Percentiles rank a stretch among this genome's conserved stretches.
phyloP scores from a whole-genome alignment of 2,797 vertebrate species.

The Coendou prehensilis region DNA sequence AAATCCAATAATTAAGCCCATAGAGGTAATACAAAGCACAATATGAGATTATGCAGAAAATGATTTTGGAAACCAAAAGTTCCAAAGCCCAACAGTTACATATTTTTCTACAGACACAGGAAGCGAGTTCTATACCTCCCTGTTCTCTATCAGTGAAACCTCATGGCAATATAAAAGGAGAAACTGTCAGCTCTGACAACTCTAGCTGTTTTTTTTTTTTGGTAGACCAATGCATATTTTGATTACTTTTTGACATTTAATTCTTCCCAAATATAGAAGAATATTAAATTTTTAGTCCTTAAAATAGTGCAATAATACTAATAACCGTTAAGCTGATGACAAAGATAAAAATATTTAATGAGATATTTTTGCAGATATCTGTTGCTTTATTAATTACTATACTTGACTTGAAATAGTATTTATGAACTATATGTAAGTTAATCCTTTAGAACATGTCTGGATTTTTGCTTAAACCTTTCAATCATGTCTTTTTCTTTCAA shows the following conservation, averaged over 20 bases:
- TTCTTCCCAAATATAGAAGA: neutral
- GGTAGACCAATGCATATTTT: neutral
- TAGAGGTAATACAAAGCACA: slow-evolving; percentile 54
- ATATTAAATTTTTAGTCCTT: neutral
- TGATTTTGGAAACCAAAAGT: slow-evolving; percentile 5
- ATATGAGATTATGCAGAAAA: slow-evolving; percentile 62
- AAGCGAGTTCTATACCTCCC: neutral
- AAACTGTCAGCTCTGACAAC: neutral
- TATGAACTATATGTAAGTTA: neutral
- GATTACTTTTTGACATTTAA: neutral
- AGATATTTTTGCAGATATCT: neutral
- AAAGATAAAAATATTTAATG: neutral
- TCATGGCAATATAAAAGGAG: neutral
- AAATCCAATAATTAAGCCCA: slow-evolving; percentile 32
- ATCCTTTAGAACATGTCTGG: neutral
- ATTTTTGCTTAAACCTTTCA: neutral
- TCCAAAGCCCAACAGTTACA: neutral
- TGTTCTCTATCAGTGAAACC: slow-evolving; percentile 26
- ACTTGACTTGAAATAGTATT: slow-evolving; percentile 24
- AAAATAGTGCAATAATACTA: neutral
- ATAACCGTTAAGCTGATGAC: neutral
- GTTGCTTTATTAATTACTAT: neutral
- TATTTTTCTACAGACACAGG: neutral
- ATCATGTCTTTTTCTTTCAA: neutral
- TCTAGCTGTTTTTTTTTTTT: neutral